Conservation (phyloP, 2,113 vertebrate genomes). For the Lucifuga dentata region DNA sequence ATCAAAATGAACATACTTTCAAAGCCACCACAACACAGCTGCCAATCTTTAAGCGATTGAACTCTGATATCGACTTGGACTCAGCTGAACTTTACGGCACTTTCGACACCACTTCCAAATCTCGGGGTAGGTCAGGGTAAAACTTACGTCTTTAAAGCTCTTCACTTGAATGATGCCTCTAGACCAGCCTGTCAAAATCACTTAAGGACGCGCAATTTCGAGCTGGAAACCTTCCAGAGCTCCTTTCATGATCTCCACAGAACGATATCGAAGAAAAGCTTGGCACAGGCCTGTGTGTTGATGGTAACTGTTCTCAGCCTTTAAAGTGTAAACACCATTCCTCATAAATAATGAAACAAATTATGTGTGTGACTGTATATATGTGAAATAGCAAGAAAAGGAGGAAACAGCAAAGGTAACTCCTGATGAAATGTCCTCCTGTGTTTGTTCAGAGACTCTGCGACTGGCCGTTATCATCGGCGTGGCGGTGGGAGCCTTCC, state of each 20-base stretch:
- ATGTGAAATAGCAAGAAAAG: not conserved
- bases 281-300: conserved; percentile 14
- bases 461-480: conserved; percentile 91
- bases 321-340: conserved; percentile 20
- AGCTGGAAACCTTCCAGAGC: conserved; percentile 9
- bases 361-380: not conserved
- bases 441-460: conserved; percentile 85
- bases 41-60: too few relatives aligned
- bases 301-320: conserved; percentile 20
- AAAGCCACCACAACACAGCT: too few relatives aligned
- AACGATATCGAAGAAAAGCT: conserved; percentile 7
- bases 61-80: too few relatives aligned
- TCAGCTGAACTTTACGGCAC: not conserved
- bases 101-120: conserved; percentile 5
- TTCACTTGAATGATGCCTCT: conserved; percentile 11
- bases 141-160: conserved; percentile 6
- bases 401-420: not conserved
- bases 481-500: conserved; percentile 88
- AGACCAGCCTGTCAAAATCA: conserved; percentile 10
- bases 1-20: too few relatives aligned
- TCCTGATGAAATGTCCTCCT: not conserved
- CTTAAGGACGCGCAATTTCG: conserved; percentile 5
- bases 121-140: conserved; percentile 7
- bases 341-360: conserved; percentile 25
- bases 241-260: conserved; percentile 9